Conservation (phyloP, 1,140 invertebrate species). For the Drosophila jambulina region DNA sequence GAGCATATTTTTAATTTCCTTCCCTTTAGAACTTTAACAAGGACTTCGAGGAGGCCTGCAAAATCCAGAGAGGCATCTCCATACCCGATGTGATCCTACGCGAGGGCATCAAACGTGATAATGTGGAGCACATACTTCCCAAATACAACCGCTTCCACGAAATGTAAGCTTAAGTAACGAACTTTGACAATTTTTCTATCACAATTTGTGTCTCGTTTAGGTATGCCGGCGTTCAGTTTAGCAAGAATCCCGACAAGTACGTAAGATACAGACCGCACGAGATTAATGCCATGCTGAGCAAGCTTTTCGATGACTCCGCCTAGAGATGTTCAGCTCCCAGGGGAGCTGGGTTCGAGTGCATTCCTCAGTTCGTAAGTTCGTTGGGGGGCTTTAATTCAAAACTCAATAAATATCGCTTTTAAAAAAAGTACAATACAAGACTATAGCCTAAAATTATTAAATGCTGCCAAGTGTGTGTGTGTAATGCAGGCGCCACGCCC, state of each 20-base stretch:
- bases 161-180: conserved; percentile 85
- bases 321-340: conserved; percentile 14
- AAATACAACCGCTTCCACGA: conserved; percentile 93
- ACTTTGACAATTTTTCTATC: neutral
- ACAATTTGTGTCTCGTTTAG: conserved; percentile 80
- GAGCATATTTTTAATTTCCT: conserved; percentile 14
- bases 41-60: conserved; percentile 95
- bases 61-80: conserved; percentile 95
- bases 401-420: conserved; percentile 79
- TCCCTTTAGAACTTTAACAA: conserved; percentile 93
- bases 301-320: conserved; percentile 92
- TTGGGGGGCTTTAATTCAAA: conserved; percentile 71
- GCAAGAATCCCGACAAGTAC: conserved; percentile 97
- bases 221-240: conserved; percentile 91
- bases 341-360: conserved; percentile 22
- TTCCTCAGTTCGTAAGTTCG: conserved; percentile 57
- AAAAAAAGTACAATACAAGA: conserved; percentile 73
- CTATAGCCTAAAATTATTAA: conserved; percentile 77
- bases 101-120: conserved; percentile 92
- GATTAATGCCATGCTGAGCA: conserved; percentile 91
- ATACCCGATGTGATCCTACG: conserved; percentile 96
- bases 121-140: conserved; percentile 94
- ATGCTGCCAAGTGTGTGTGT: conserved; percentile 70
- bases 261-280: conserved; percentile 95
- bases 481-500: conserved; percentile 7